Evolutionary conservation across 23 tunicate genomes (phyloP).

Genomic region (Clavelina lepadiformis): DNA sequence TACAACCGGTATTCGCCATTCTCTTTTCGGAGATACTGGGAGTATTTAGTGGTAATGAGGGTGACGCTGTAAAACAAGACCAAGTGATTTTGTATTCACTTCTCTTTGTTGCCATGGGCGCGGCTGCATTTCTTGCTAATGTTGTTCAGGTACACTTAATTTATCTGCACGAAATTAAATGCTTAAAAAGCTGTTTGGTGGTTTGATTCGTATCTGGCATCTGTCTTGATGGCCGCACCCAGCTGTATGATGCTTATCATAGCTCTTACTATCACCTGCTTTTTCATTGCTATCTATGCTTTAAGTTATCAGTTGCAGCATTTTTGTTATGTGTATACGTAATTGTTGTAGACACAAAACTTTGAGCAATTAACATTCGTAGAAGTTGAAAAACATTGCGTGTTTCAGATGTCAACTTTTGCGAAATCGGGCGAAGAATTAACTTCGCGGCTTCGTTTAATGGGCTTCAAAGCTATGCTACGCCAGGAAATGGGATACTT

Average conservation of each 20-base stretch:
- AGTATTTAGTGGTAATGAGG: constrained; percentile 35
- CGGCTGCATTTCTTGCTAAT: constrained; percentile 71
- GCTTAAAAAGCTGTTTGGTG: no score
- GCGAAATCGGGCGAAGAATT: constrained; percentile 97
- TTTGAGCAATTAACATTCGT: no score
- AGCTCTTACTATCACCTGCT: no score
- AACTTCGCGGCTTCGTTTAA: constrained; percentile 60
- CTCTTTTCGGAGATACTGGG: constrained; percentile 71
- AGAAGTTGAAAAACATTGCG: no score
- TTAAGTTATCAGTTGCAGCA: no score
- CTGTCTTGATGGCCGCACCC: no score
- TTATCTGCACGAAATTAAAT: no score
- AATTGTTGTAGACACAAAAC: no score
- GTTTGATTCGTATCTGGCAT: no score
- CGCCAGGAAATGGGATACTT: constrained; percentile 84
- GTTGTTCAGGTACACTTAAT: constrained; percentile 44
- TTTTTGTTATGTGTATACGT: no score
- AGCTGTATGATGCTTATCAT: no score
- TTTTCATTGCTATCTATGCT: no score
- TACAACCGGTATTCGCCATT: constrained; percentile 89
- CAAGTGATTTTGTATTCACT: constrained; percentile 45
- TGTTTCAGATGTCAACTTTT: constrained; percentile 17
- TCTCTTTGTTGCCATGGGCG: constrained; percentile 90
- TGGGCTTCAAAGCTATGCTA: constrained; percentile 57
- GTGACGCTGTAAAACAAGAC: constrained; percentile 12